Conservation (phyloP, 2,888 invertebrate genomes). For the Cataglyphis altisquamis region DNA sequence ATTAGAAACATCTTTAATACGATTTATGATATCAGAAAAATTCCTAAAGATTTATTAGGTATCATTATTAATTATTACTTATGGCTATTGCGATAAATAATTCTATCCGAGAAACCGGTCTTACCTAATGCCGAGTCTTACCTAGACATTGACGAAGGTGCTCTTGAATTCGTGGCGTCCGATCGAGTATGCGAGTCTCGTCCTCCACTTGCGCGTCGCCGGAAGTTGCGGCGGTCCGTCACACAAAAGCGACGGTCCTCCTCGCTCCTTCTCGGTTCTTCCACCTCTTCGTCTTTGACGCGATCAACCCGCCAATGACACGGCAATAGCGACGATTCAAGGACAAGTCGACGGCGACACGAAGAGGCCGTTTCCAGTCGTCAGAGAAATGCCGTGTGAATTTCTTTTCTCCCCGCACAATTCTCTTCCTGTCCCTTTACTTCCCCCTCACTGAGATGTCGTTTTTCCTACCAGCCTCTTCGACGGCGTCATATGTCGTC, state of each 20-base stretch:
- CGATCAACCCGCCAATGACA: conserved; percentile 64
- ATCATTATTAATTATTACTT: not conserved
- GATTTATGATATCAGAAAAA: not conserved
- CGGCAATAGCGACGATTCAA: conserved; percentile 68
- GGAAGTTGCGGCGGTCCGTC: conserved; percentile 72
- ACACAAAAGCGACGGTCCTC: conserved; percentile 69
- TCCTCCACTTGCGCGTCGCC: conserved; percentile 66
- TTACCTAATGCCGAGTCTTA: not conserved
- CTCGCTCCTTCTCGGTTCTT: conserved; percentile 36
- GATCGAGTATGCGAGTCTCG: conserved; percentile 73
- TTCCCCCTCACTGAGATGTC: not conserved
- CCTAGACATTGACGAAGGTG: not conserved
- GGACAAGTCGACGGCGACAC: conserved; percentile 60
- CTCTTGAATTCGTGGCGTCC: conserved; percentile 21
- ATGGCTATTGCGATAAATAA: not conserved
- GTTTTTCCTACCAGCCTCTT: not conserved
- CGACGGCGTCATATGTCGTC: conserved; percentile 21
- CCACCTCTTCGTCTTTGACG: conserved; percentile 52
- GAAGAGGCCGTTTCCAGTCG: conserved; percentile 41
- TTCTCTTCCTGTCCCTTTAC: not conserved
- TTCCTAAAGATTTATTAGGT: not conserved
- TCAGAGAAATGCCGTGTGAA: conserved; percentile 33
- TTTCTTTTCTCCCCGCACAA: conserved; percentile 43
- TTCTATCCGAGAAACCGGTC: conserved; percentile 18
- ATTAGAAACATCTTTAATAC: not conserved